Base-by-base conservation (phyloP, 1,140 invertebrate genomes). In the Trissolcus basalis region DNA sequence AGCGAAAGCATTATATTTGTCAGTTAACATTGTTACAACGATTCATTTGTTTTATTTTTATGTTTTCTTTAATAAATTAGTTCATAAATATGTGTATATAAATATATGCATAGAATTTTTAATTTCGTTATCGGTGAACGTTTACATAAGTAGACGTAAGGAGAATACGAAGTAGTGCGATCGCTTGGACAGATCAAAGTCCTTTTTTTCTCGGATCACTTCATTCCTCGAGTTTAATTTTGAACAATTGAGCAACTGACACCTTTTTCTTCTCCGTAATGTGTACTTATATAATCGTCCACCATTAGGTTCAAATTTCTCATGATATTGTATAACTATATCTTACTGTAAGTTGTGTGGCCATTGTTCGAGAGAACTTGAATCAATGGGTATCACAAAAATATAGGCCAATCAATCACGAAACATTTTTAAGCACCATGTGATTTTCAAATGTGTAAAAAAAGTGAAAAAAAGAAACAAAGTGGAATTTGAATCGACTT, bases 81-180 rank as follows among this genome's bases (percentile, higher is more conserved):
- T 50, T 80, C 82, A 86, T 86, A 85, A 85, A 86, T 87, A 59
- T 56, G 15, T 70, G 3, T 61, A 51, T 70, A 61, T 70, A 71
- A 71, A 71, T 71, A 53, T 44, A 44, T 19, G 49, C 43, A 45
- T 51, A 43, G 32, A n/a, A 16, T 48, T 61, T 56, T 61, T 70
- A 49, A 49, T 61, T 3, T 27, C 6, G 19, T 27, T 27, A 3
- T 27, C 19, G 19, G 19, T 27, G 2, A 27, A 3, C 19, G 1
- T 27, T 33, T 54, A 65, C 41, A 55, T 53, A 60, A 69, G 33
- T 55, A 58, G 13, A 61, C 55, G 48, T 70, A 70, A 12, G 7
- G 35, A 70, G 67, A 61, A 55, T 10, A 8, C 47, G 61, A 61
- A 55, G 49, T 54, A 27, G 19, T 27, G 19, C 19, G 1, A 27